Conservation (phyloP, 2,113 vertebrate genomes). For the Tachysurus vachellii region DNA sequence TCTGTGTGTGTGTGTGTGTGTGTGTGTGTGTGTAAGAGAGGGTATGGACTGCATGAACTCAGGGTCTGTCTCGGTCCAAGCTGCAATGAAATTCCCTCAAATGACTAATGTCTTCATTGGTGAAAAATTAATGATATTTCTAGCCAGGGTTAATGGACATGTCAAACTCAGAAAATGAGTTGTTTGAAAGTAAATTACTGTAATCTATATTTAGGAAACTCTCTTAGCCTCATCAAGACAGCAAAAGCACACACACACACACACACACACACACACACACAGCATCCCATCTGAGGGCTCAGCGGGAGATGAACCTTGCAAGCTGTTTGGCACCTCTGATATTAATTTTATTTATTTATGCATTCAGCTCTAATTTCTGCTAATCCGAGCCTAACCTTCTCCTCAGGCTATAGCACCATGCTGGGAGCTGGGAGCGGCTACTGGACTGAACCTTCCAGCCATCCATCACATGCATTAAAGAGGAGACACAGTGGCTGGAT, state of each 20-base stretch:
- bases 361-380: conserved; percentile 62
- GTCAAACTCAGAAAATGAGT: conserved; percentile 93
- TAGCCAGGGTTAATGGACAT: conserved; percentile 91
- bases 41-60: conserved; percentile 44
- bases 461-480: conserved; percentile 40
- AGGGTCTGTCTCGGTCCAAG: conserved; percentile 64
- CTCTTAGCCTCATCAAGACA: conserved; percentile 60
- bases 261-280: conserved; percentile 39
- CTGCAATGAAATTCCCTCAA: conserved; percentile 82
- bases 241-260: conserved; percentile 55
- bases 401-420: conserved; percentile 50
- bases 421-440: conserved; percentile 32
- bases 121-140: conserved; percentile 93
- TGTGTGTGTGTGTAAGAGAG: conserved; percentile 25
- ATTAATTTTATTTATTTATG: conserved; percentile 65
- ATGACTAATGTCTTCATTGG: conserved; percentile 91
- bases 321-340: conserved; percentile 52
- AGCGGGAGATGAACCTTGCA: conserved; percentile 44
- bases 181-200: conserved; percentile 95
- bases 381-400: conserved; percentile 57
- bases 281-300: conserved; percentile 41
- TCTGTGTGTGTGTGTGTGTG: conserved; percentile 18
- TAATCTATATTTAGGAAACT: conserved; percentile 92
- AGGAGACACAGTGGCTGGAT: conserved; percentile 22
- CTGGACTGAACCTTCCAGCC: conserved; percentile 28